Evolutionary conservation across 1,140 invertebrate genomes (phyloP).

Genomic region (Bombus ignitus): DNA sequence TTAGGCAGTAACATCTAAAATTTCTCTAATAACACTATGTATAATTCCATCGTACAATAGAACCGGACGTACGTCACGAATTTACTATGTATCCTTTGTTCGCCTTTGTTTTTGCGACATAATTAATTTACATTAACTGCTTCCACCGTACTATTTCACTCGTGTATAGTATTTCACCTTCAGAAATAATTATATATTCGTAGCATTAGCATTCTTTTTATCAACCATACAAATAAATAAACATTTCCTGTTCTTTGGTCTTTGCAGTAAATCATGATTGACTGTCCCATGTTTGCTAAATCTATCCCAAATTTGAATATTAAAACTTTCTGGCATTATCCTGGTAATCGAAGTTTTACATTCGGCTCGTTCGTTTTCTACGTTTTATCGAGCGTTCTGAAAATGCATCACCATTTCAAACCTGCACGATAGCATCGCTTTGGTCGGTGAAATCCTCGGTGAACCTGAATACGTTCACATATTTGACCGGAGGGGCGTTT

Average conservation of each 20-base stretch:
- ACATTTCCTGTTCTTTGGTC: not conserved
- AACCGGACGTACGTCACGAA: not conserved
- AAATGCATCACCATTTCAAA: not conserved
- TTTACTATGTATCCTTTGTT: not conserved
- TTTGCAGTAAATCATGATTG: not conserved
- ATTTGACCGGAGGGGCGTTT: not conserved
- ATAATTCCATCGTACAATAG: not conserved
- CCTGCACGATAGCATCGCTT: not conserved
- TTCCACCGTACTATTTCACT: too few relatives aligned
- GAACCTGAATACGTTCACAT: not conserved
- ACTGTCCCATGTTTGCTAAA: not conserved
- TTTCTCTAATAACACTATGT: not conserved
- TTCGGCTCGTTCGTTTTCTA: not conserved
- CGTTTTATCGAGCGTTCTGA: not conserved
- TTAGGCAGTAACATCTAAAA: not conserved
- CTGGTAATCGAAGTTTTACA: not conserved
- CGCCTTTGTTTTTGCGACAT: not conserved
- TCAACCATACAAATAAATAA: not conserved
- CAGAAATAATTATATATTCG: not conserved
- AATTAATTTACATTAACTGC: not conserved
- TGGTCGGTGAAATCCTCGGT: not conserved
- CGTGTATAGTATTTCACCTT: not conserved
- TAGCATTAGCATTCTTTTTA: not conserved
- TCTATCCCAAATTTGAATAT: not conserved
- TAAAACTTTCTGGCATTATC: not conserved